These are phyloP conservation scores for Hedychridium roseum DNA, from an alignment of 2,888 invertebrate genomes.

Conservation along the genomic window DNA sequence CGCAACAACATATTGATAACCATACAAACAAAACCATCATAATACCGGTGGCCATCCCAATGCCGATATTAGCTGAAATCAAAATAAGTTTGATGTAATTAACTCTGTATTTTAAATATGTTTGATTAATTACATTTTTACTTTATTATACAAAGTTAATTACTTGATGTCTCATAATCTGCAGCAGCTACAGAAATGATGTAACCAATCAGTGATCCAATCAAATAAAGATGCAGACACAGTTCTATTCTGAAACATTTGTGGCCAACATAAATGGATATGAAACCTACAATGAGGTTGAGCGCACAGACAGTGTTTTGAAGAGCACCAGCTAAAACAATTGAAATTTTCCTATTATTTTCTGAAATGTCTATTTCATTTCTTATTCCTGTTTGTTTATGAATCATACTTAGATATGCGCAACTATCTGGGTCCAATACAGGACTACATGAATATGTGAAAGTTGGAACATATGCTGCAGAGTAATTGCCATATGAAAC, in stretches of 20 bases:
- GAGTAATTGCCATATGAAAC: constrained; percentile 64
- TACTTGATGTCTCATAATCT: constrained; percentile 4
- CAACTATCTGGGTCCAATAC: constrained; percentile 65
- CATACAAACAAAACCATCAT: too few relatives aligned
- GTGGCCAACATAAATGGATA: constrained; percentile 73
- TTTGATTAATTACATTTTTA: not conserved
- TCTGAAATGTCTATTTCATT: not conserved
- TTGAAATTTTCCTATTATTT: constrained; percentile 8
- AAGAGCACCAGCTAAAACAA: constrained; percentile 26
- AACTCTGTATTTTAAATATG: not conserved
- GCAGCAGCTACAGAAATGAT: constrained; percentile 52
- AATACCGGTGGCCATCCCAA: too few relatives aligned
- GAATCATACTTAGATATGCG: constrained; percentile 64
- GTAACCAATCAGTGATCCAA: constrained; percentile 69
- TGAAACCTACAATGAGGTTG: constrained; percentile 70
- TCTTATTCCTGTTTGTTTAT: not conserved
- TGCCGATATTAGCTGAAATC: too few relatives aligned
- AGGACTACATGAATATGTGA: constrained; percentile 73
- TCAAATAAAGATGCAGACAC: constrained; percentile 70
- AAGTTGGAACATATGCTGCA: constrained; percentile 74
- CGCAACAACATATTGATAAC: too few relatives aligned
- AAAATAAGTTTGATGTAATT: too few relatives aligned
- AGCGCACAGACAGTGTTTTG: constrained; percentile 61
- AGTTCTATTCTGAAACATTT: constrained; percentile 71
- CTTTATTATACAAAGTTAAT: constrained; percentile 1